Evolutionary conservation across 1,140 invertebrate genomes (phyloP).

Genomic region (Diuraphis noxia): DNA sequence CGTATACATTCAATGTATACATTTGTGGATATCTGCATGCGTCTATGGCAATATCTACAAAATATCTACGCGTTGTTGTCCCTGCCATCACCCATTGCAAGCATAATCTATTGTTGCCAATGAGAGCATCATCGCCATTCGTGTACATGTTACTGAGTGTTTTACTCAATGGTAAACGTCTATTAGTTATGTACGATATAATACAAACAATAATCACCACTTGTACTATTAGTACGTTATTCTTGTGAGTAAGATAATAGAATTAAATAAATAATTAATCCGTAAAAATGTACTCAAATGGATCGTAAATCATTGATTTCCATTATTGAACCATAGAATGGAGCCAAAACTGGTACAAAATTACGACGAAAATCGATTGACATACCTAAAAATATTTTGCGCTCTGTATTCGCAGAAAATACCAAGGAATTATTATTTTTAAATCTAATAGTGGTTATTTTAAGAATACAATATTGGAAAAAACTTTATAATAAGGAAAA

Average conservation of each 20-base stretch:
- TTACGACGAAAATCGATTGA: neutral
- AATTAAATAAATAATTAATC: neutral
- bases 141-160: neutral
- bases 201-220: neutral
- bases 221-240: neutral
- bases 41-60: no score
- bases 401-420: no score
- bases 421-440: neutral
- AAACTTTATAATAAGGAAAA: neutral
- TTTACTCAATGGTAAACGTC: neutral
- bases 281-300: neutral
- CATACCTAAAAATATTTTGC: neutral
- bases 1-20: no score
- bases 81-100: no score
- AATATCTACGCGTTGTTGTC: no score
- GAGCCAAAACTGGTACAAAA: neutral
- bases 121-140: no score
- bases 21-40: no score
- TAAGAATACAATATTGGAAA: neutral
- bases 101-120: neutral
- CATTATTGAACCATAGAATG: neutral
- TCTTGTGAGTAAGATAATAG: no score
- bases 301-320: neutral
- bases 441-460: neutral
- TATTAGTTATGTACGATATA: neutral